phyloP scores from a whole-genome alignment of 2,888 invertebrate species.

The Gisinianus flammeolus region DNA sequence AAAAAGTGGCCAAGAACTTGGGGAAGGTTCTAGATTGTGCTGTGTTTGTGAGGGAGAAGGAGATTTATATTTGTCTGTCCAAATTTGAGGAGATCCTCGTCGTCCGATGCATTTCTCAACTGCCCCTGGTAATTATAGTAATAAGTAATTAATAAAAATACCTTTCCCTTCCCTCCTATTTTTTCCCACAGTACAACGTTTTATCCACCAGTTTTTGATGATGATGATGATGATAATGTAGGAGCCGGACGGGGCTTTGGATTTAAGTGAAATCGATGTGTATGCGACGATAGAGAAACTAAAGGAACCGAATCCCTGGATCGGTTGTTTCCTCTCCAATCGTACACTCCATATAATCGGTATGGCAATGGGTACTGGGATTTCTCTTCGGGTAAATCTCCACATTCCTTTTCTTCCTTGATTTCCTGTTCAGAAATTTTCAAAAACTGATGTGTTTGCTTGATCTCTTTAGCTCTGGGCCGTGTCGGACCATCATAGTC shows the following conservation, averaged over 20 bases:
- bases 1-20: slow-evolving; percentile 44
- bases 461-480: background rate
- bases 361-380: slow-evolving; percentile 49
- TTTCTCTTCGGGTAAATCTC: slow-evolving; percentile 48
- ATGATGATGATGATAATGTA: no score
- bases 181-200: no score
- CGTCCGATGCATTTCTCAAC: slow-evolving; percentile 16
- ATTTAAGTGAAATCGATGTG: slow-evolving; percentile 43
- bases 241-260: slow-evolving; percentile 46
- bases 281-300: slow-evolving; percentile 44
- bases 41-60: slow-evolving; percentile 32
- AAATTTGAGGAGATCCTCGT: slow-evolving; percentile 46
- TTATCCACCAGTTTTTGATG: no score
- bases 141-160: no score
- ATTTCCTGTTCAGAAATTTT: background rate
- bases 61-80: slow-evolving; percentile 44
- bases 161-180: no score
- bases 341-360: slow-evolving; percentile 43
- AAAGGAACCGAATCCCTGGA: slow-evolving; percentile 47
- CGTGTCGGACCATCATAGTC: background rate
- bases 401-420: no score
- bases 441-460: background rate
- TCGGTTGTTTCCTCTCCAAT: background rate
- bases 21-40: slow-evolving; percentile 46
- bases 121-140: slow-evolving; percentile 18